Evolutionary conservation across 2,113 vertebrate species (phyloP).

Genomic region (Phalacrocorax carbo): DNA sequence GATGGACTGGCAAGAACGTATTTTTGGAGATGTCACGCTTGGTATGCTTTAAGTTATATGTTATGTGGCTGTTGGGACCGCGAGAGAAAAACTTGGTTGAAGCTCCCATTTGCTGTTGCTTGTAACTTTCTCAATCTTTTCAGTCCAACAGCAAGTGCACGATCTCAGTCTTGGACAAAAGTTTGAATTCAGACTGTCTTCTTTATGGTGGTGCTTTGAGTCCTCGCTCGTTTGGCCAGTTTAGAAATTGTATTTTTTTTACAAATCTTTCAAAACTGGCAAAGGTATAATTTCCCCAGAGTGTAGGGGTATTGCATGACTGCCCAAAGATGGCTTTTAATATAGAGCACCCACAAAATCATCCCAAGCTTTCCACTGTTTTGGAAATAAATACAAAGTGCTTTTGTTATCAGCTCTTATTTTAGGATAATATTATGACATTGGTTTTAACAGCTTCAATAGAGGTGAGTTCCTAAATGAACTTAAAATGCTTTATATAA

Average conservation of each 20-base stretch:
- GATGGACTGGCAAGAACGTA: background rate
- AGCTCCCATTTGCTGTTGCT: background rate
- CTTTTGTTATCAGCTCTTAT: background rate
- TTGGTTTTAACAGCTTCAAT: background rate
- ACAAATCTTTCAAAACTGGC: background rate
- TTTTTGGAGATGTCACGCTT: background rate
- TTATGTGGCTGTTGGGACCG: background rate
- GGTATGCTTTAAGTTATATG: background rate
- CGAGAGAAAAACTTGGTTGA: fast-evolving
- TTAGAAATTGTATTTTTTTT: background rate
- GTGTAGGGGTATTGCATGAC: background rate
- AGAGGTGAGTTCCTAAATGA: background rate
- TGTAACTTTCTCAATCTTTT: background rate
- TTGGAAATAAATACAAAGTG: background rate
- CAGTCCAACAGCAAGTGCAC: background rate
- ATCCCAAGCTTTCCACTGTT: background rate
- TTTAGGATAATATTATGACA: background rate
- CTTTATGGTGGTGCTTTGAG: background rate
- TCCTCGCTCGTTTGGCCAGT: background rate
- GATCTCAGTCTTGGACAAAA: background rate
- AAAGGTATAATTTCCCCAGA: background rate
- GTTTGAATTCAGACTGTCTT: background rate
- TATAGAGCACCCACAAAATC: background rate
- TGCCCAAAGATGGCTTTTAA: background rate
- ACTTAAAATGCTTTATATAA: background rate